Conservation (phyloP, 2,888 invertebrate genomes). For the Trissoscelio sp. region DNA sequence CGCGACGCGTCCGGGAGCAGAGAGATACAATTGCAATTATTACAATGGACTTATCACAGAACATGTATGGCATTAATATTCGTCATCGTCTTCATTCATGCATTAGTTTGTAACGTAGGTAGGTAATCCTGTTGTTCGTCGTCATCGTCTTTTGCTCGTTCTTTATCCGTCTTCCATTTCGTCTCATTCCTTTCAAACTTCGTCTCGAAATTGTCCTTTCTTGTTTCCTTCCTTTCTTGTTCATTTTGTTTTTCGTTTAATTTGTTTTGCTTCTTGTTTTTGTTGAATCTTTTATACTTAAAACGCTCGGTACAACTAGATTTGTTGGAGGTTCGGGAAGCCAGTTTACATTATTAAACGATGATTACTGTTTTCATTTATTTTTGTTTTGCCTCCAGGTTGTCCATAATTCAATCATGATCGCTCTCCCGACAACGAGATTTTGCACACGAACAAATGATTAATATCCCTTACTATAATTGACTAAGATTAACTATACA, state of each 20-base stretch:
- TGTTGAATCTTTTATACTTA: slow-evolving; percentile 72
- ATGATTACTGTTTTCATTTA: slow-evolving; percentile 77
- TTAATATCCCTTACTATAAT: slow-evolving; percentile 80
- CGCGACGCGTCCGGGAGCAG: slow-evolving; percentile 74
- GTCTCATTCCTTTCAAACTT: slow-evolving; percentile 31
- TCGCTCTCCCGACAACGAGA: slow-evolving; percentile 71
- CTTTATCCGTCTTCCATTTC: slow-evolving; percentile 39
- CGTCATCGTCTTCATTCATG: slow-evolving; percentile 81
- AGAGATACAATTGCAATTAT: slow-evolving; percentile 82
- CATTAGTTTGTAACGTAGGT: slow-evolving; percentile 75
- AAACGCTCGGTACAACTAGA: slow-evolving; percentile 81
- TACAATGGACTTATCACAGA: slow-evolving; percentile 84
- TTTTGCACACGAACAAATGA: slow-evolving; percentile 78
- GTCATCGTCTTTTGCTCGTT: slow-evolving; percentile 24
- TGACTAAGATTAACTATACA: slow-evolving; percentile 82
- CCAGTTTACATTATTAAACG: slow-evolving; percentile 81
- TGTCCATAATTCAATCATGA: slow-evolving; percentile 79
- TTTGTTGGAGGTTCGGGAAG: slow-evolving; percentile 81
- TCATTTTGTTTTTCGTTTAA: background rate
- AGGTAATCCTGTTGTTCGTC: slow-evolving; percentile 71
- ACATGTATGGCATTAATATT: slow-evolving; percentile 84
- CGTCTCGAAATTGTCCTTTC: background rate
- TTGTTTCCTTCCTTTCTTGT: background rate
- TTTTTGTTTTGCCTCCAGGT: slow-evolving; percentile 73
- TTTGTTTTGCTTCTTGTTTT: background rate